Conservation (phyloP, 2,113 vertebrate genomes). For the Dinomys branickii region DNA sequence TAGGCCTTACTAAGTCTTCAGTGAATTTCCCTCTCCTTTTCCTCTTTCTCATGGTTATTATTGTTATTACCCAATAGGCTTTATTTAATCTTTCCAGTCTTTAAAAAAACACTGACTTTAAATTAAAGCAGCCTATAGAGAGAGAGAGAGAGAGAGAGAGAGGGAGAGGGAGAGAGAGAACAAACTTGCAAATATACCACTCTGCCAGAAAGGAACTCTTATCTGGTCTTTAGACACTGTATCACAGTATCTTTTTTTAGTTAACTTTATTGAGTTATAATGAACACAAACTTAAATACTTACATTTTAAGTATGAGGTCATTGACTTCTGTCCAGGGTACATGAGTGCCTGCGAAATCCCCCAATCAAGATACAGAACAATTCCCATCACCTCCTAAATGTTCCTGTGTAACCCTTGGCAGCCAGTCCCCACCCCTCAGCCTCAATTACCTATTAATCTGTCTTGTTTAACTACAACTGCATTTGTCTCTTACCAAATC, state of each 20-base stretch:
- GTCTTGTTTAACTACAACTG: not conserved
- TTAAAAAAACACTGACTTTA: not conserved
- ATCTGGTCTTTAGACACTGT: not conserved
- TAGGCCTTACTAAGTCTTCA: not conserved
- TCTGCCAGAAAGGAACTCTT: not conserved
- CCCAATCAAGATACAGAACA: not conserved
- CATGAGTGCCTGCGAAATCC: not conserved
- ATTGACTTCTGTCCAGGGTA: not conserved
- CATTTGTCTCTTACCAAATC: not conserved
- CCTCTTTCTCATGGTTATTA: not conserved
- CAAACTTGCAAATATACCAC: not conserved
- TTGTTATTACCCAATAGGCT: not conserved
- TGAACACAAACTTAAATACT: not conserved
- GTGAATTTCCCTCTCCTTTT: not conserved
- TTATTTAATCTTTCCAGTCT: not conserved
- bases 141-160: no score
- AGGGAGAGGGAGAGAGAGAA: no score
- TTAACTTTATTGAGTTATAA: not conserved
- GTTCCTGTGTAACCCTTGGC: not conserved
- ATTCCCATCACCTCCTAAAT: not conserved
- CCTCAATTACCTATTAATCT: not conserved
- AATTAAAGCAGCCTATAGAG: not conserved
- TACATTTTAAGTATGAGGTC: not conserved
- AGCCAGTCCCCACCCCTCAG: not conserved
- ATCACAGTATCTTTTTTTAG: not conserved